Evolutionary conservation across 2,113 vertebrate species (phyloP).

Genomic region (Brachypodius melanocephalos): DNA sequence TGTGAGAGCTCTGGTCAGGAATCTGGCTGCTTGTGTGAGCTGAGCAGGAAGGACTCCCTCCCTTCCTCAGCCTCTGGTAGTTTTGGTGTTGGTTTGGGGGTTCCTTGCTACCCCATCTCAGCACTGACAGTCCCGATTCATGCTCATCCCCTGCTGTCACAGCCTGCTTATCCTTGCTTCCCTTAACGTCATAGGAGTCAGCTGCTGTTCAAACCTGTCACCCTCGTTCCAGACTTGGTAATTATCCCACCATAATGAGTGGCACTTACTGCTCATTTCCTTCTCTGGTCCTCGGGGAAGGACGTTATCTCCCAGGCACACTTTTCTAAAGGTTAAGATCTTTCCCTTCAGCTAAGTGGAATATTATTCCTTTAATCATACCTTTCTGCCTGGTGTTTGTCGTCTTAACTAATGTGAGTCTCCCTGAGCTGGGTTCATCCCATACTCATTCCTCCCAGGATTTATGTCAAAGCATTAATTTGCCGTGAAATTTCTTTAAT

Average conservation of each 20-base stretch:
- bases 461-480: constrained; percentile 32
- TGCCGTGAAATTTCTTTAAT: not conserved
- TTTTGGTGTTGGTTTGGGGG: not conserved
- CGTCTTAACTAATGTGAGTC: not conserved
- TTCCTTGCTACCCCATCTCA: not conserved
- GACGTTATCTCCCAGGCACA: not conserved
- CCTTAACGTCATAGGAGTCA: not conserved
- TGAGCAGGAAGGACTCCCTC: not conserved
- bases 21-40: not conserved
- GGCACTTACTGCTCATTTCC: not conserved
- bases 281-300: not conserved
- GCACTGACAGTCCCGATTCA: not conserved
- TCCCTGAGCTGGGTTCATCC: not conserved
- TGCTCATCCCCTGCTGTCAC: not conserved
- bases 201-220: constrained; percentile 22
- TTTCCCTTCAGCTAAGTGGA: constrained; percentile 2
- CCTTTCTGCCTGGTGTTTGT: constrained; percentile 29
- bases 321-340: constrained; percentile 29
- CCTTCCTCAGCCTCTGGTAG: not conserved
- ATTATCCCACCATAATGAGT: not conserved
- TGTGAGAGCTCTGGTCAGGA: not conserved
- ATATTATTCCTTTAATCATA: constrained; percentile 39
- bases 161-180: not conserved
- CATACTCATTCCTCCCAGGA: not conserved
- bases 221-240: not conserved